Base-by-base conservation (phyloP, 37 sponge, comb jelly and placozoan species). In the Aplysina aerophoba region DNA sequence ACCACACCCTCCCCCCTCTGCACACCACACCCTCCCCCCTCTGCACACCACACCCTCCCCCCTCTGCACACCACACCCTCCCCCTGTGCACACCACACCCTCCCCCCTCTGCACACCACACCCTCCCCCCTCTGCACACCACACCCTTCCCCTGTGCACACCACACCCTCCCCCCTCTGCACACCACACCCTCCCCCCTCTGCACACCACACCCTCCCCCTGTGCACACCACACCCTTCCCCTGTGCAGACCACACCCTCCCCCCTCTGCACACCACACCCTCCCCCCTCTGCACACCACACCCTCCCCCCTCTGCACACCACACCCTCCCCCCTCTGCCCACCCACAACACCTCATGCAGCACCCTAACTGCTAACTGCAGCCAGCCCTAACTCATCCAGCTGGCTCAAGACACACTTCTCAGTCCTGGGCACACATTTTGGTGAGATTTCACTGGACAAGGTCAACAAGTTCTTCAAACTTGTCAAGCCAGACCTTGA, bases 341-440 rank as follows among this genome's bases (percentile, higher is more conserved):
- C n/a, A n/a, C n/a, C n/a, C n/a, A n/a, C n/a, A n/a, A n/a, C n/a
- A n/a, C n/a, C n/a, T n/a, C n/a, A n/a, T n/a, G n/a, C n/a, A n/a
- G n/a, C n/a, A n/a, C n/a, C 3, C 6, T 44, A 8, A 11, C 50
- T 44, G 3, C 8, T 8, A 44, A 44, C 6, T 11, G 50, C 50
- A 44, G 50, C 50, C 8, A 8, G 8, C 50, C 50, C 8, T 44
- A 44, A 44, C 50, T 44, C 50, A 11, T 15, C 20, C 22, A 75
- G 78, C n/a, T 75, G 78, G 78, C 54, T 75, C 1, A 75, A 75
- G 54, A 44, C 37, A 5, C 6, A 75, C 54, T 75, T 75, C 53
- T 40, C 44, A 41, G 54, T 75, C 1, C 37, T 36, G 20, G 44
- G 44, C 54, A 50, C n/a, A 36, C 38, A 17, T 24, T 75, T n/a